Percentiles rank a stretch among this genome's conserved stretches.
Conservation (phyloP, 2,888 invertebrate genomes). For the Pecten maximus region DNA sequence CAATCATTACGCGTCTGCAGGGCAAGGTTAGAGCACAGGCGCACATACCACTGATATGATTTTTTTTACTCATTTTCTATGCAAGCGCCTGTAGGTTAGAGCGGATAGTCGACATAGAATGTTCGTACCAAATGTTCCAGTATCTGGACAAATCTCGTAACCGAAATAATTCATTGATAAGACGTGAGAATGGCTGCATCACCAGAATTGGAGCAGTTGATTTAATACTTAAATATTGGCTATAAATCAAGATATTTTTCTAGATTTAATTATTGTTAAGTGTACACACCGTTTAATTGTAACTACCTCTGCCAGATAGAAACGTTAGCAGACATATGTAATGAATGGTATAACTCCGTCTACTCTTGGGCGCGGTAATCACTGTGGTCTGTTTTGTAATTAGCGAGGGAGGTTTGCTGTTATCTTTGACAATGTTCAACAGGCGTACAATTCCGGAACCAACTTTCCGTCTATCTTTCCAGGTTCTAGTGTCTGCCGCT, state of each 20-base stretch:
- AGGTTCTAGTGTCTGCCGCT: background rate
- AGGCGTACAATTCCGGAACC: constrained; percentile 15
- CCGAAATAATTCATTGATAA: no score
- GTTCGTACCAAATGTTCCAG: no score
- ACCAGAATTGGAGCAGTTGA: background rate
- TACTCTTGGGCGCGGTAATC: background rate
- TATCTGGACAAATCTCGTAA: no score
- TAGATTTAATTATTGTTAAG: background rate
- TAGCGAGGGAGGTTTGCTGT: background rate
- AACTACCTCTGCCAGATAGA: background rate
- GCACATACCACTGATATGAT: no score
- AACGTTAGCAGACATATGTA: background rate
- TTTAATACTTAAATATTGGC: background rate
- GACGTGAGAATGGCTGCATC: background rate
- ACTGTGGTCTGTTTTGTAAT: background rate
- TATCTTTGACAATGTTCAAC: constrained; percentile 25
- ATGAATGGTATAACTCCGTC: background rate
- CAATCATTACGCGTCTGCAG: no score
- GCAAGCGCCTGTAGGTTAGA: no score
- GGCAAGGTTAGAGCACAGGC: no score
- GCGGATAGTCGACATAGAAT: no score
- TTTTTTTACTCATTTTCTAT: no score
- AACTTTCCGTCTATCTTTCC: constrained; percentile 9
- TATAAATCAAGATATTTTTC: background rate
- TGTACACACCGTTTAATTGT: background rate